Conservation (phyloP, 2,797 vertebrate species). For the Cheirogaleus major region DNA sequence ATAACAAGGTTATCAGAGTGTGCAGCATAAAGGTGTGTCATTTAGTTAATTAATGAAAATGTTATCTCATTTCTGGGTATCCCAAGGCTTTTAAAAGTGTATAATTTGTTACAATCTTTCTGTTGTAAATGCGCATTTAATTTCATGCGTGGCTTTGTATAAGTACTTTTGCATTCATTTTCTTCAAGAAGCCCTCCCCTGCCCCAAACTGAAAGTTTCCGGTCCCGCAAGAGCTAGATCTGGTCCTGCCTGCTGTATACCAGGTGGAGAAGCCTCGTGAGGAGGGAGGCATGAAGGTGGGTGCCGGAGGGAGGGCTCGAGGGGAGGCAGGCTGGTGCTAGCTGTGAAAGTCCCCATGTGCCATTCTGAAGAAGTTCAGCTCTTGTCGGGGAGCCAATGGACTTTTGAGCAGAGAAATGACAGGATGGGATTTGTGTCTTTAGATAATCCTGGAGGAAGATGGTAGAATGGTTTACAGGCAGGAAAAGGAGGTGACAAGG, state of each 20-base stretch:
- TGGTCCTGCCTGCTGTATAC: neutral
- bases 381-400: no score
- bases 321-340: neutral
- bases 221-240: neutral
- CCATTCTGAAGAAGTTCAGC: neutral
- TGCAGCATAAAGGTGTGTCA: neutral
- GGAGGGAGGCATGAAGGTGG: neutral
- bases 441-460: neutral
- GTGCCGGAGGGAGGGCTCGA: accelerated
- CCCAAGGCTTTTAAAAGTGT: neutral
- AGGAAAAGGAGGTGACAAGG: neutral
- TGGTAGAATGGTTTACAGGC: neutral
- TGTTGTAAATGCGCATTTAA: neutral
- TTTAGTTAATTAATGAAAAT: neutral
- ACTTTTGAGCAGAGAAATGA: neutral
- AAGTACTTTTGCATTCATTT: neutral
- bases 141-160: neutral
- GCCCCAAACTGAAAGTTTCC: neutral
- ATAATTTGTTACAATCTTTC: neutral
- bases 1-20: neutral
- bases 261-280: neutral
- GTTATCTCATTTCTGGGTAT: neutral
- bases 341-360: accelerated
- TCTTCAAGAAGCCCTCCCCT: neutral
- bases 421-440: neutral